Percentiles rank a stretch among this genome's conserved stretches.
Evolutionary conservation across 2,888 invertebrate species (phyloP).

Genomic region (Folsomia candida): DNA sequence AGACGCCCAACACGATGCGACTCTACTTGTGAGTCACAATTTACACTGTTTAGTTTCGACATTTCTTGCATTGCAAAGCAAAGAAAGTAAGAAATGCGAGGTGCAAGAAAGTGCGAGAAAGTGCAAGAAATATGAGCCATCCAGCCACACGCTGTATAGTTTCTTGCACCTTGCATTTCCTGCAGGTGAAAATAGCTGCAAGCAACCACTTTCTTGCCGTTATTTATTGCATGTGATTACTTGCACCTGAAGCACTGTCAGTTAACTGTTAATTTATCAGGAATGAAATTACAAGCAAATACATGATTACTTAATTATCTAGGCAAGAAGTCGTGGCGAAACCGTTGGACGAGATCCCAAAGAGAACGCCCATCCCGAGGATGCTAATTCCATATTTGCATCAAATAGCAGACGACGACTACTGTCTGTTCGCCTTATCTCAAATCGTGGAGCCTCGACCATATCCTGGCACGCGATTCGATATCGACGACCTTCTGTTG

Average conservation of each 20-base stretch:
- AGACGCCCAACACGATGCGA: conserved; percentile 24
- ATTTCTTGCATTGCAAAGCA: no score
- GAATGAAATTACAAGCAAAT: background rate
- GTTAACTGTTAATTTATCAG: background rate
- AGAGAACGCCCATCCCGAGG: conserved; percentile 6
- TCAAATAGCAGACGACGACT: conserved; percentile 18
- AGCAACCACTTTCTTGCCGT: no score
- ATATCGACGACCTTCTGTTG: background rate
- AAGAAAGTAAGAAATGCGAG: no score
- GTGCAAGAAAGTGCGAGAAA: no score
- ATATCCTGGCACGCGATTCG: background rate
- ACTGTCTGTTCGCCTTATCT: conserved; percentile 12
- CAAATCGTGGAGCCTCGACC: conserved; percentile 12
- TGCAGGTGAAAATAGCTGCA: no score
- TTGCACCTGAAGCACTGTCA: no score
- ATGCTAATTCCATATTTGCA: conserved; percentile 12
- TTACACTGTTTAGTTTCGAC: no score
- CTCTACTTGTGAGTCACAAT: conserved; percentile 29
- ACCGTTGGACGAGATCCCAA: background rate
- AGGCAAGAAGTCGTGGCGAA: background rate
- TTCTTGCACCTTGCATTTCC: no score
- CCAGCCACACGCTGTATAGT: no score
- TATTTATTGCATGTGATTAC: no score
- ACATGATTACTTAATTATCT: no score
- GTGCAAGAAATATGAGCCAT: no score